Conservation (phyloP, 2,797 vertebrate genomes). For the Potorous gilbertii region DNA sequence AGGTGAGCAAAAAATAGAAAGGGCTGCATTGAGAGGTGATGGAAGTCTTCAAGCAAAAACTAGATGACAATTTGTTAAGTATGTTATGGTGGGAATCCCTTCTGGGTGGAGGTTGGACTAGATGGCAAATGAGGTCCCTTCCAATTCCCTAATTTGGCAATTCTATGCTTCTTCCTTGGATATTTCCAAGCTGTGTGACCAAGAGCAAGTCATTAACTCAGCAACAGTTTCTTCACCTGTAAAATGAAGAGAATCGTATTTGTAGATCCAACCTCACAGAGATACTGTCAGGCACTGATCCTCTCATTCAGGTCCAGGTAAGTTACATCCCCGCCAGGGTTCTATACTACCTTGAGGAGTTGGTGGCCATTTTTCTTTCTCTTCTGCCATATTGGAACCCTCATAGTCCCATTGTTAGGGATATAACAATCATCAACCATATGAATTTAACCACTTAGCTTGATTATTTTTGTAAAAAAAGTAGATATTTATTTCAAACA, state of each 20-base stretch:
- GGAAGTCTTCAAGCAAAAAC: neutral
- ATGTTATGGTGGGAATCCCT: neutral
- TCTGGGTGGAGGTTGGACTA: neutral
- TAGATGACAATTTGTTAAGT: neutral
- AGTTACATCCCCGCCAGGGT: neutral
- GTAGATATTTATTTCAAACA: neutral
- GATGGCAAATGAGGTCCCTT: neutral
- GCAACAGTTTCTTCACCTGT: neutral
- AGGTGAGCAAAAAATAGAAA: neutral
- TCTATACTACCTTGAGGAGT: neutral
- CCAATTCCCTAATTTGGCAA: neutral
- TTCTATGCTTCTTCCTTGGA: neutral
- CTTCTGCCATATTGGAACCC: neutral
- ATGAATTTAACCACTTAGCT: neutral
- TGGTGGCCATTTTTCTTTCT: neutral
- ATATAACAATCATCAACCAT: neutral
- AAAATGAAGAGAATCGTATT: neutral
- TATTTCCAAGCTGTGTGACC: neutral
- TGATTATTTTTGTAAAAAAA: neutral
- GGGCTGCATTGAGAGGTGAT: neutral
- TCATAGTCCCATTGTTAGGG: neutral
- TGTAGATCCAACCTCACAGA: neutral
- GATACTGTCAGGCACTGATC: neutral
- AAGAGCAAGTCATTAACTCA: neutral
- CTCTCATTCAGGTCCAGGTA: neutral